These are phyloP conservation scores for Penelope pileata DNA, from an alignment of 2,113 vertebrate genomes.

Conservation along the genomic window DNA sequence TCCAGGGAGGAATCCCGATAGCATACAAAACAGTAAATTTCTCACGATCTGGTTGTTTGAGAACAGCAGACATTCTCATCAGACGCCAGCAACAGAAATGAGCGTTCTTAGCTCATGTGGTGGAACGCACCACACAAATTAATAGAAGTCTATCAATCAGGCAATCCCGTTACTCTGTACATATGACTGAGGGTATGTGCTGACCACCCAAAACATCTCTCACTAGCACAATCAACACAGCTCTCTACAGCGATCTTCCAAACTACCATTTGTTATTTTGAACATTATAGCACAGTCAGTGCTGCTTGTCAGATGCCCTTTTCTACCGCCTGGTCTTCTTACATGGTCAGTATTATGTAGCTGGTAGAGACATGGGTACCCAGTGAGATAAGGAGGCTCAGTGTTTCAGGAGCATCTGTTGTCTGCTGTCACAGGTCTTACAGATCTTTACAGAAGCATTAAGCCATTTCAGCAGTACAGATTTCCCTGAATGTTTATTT, in stretches of 20 bases:
- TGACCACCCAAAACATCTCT: not conserved
- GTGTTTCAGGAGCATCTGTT: not conserved
- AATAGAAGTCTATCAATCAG: not conserved
- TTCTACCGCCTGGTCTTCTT: not conserved
- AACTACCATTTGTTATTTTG: not conserved
- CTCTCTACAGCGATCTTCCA: not conserved
- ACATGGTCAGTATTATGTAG: not conserved
- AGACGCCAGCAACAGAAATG: not conserved
- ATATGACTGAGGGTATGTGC: not conserved
- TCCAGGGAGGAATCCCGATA: not conserved
- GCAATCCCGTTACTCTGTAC: not conserved
- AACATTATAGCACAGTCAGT: not conserved
- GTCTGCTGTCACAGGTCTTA: not conserved
- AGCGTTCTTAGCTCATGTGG: not conserved
- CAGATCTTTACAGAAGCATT: not conserved
- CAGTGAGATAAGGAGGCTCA: not conserved
- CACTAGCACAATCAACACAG: not conserved
- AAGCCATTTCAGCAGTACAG: not conserved
- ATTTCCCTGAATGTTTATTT: not conserved
- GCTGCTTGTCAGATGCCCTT: not conserved
- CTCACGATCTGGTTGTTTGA: not conserved
- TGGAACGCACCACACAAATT: not conserved
- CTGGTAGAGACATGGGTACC: accelerated
- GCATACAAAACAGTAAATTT: not conserved
- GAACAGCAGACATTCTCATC: not conserved